Conservation (phyloP, 2,888 invertebrate genomes). For the Lasioglossum vierecki region DNA sequence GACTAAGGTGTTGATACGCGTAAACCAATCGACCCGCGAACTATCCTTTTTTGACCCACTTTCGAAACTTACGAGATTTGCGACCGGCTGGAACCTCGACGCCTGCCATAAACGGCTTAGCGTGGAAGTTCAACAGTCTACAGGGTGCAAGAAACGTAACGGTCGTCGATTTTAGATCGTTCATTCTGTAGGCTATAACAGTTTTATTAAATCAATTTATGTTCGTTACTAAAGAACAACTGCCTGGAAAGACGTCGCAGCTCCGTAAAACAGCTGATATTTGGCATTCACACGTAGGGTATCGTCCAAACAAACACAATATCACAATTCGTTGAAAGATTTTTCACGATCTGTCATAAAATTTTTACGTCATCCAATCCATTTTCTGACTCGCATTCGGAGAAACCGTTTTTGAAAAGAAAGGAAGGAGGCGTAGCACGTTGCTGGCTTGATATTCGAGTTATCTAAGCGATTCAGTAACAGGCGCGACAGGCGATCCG, state of each 20-base stretch:
- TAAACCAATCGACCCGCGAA: conserved; percentile 40
- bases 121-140: neutral
- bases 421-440: neutral
- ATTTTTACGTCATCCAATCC: neutral
- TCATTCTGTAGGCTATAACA: no score
- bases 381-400: neutral
- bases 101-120: neutral
- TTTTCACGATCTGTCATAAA: no score
- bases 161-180: neutral
- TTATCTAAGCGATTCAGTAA: conserved; percentile 41
- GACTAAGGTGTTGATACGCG: conserved; percentile 59
- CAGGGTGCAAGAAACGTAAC: neutral
- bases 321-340: no score
- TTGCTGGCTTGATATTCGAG: neutral
- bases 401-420: neutral
- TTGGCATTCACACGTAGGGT: no score
- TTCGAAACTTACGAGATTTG: conserved; percentile 44
- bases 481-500: conserved; percentile 14
- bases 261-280: no score
- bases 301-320: no score
- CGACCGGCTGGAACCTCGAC: conserved; percentile 1
- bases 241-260: no score
- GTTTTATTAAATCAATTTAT: no score
- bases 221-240: no score
- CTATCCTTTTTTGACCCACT: conserved; percentile 46